Base-by-base conservation (phyloP, 1,140 invertebrate species). In the Carcinoscorpius rotundicauda region DNA sequence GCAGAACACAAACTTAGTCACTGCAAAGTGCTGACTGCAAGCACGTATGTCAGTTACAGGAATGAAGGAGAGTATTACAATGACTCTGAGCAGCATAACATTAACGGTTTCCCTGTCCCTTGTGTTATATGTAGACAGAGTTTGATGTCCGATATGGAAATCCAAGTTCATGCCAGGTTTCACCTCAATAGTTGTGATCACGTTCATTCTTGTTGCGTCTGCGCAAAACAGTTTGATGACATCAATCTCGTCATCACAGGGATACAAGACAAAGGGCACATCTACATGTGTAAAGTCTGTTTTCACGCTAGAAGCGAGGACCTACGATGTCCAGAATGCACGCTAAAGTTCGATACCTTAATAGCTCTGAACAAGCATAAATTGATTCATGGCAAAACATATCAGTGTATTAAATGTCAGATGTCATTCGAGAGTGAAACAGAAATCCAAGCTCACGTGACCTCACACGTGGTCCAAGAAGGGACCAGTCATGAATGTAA, bases 1-100 rank as follows among this genome's bases (percentile, higher is more conserved):
- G 91, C 91, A 4, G 91, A 96, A 75, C 93, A 97, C 75, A 97
- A 97, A 74, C 79, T 96, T 8, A 88, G 88, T 9, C 93, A 96
- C 75, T 91, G 88, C 73, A 94, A 93, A 81, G 85, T 86, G 52
- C 75, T 76, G 0, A 72, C 69, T 52, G 69, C 66, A 10, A 72
- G 64, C 55, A 70, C 68, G 4, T 69, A 61, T 57, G 68, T 61
- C 3, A 60, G 55, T 48, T 65, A 58, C 10, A 64, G 59, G 10
- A 29, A 56, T 6, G 66, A 65, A 56, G 63, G 70, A 55, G 60
- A 68, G 52, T 67, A 64, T 67, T 49, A 66, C 72, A 72, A 75
- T 83, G 8, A 79, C 87, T 6, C 80, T 84, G 10, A 87, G 87
- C n/a, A 87, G 86, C 70, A 83, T 81, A 65, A 58, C 11, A 66